phyloP scores from a whole-genome alignment of 2,888 invertebrate genomes.

The Halocaridina rubra region DNA sequence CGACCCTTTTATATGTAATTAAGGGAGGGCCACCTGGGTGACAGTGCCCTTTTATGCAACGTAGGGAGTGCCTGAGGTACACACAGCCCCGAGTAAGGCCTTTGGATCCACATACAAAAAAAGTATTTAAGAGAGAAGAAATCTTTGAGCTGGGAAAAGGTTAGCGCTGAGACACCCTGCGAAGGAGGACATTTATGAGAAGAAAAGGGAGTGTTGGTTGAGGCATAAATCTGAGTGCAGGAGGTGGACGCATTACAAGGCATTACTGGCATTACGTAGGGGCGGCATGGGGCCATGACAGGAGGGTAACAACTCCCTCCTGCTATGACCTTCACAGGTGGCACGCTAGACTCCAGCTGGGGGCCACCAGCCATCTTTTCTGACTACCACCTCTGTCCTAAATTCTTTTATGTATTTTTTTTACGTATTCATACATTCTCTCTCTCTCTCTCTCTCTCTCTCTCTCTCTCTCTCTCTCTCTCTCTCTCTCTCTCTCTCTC shows the following conservation, averaged over 20 bases:
- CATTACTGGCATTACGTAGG: constrained; percentile 33
- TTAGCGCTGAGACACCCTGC: no score
- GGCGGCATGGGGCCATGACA: not conserved
- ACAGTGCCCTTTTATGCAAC: no score
- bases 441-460: constrained; percentile 18
- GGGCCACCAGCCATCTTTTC: not conserved
- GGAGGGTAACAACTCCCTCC: constrained; percentile 20
- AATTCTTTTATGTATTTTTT: no score
- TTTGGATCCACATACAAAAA: no score
- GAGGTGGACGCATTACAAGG: constrained; percentile 35
- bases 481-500: constrained; percentile 30
- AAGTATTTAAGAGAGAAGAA: no score
- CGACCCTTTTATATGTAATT: no score
- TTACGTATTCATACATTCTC: not conserved
- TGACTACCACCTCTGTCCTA: not conserved
- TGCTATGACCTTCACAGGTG: constrained; percentile 6
- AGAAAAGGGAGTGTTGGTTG: not conserved
- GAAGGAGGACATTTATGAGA: no score
- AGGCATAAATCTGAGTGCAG: not conserved
- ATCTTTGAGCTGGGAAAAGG: no score
- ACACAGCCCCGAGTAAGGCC: no score
- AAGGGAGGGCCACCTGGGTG: no score
- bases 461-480: constrained; percentile 24
- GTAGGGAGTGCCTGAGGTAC: no score
- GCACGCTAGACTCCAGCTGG: constrained; percentile 14